Percentiles rank a stretch among this genome's conserved stretches.
Conservation (phyloP, 2,888 invertebrate genomes). For the Brachynemurus nebulosus region DNA sequence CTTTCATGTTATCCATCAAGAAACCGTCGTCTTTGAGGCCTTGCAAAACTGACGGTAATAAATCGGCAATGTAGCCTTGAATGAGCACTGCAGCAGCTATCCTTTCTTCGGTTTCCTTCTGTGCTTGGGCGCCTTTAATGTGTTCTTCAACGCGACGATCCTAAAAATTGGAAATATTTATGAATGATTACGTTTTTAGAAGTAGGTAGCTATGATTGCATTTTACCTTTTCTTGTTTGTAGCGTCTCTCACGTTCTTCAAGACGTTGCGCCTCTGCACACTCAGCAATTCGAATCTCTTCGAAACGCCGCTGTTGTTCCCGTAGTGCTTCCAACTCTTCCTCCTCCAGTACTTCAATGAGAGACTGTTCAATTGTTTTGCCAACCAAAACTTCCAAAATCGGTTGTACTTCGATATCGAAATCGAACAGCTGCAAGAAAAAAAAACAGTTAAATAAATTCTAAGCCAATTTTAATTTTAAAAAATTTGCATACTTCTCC, state of each 20-base stretch:
- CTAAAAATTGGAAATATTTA: slow-evolving; percentile 26
- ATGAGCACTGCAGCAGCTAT: slow-evolving; percentile 71
- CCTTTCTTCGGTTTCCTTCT: slow-evolving; percentile 64
- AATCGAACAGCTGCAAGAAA: slow-evolving; percentile 63
- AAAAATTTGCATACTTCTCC: slow-evolving; percentile 77
- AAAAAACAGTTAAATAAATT: slow-evolving; percentile 4
- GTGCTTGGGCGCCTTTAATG: slow-evolving; percentile 44
- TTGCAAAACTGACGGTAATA: slow-evolving; percentile 72
- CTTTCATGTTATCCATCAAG: slow-evolving; percentile 44
- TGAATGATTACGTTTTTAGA: not conserved
- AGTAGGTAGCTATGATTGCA: not conserved
- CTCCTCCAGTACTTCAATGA: slow-evolving; percentile 83
- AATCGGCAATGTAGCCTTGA: slow-evolving; percentile 74
- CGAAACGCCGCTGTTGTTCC: slow-evolving; percentile 61
- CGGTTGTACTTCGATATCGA: slow-evolving; percentile 81
- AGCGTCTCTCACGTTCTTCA: slow-evolving; percentile 60
- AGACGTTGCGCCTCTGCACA: slow-evolving; percentile 68
- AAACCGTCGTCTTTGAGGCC: slow-evolving; percentile 64
- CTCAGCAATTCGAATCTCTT: slow-evolving; percentile 63
- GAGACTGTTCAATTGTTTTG: slow-evolving; percentile 76
- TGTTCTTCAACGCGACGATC: slow-evolving; percentile 60
- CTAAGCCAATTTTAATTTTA: slow-evolving; percentile 1
- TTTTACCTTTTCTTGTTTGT: slow-evolving; percentile 48
- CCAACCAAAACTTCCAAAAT: slow-evolving; percentile 81
- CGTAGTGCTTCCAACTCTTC: slow-evolving; percentile 75